Percentiles rank a stretch among this genome's conserved stretches.
These are phyloP conservation scores for Hemiscyllium ocellatum DNA, from an alignment of 2,113 vertebrate species.

Conservation along the genomic window DNA sequence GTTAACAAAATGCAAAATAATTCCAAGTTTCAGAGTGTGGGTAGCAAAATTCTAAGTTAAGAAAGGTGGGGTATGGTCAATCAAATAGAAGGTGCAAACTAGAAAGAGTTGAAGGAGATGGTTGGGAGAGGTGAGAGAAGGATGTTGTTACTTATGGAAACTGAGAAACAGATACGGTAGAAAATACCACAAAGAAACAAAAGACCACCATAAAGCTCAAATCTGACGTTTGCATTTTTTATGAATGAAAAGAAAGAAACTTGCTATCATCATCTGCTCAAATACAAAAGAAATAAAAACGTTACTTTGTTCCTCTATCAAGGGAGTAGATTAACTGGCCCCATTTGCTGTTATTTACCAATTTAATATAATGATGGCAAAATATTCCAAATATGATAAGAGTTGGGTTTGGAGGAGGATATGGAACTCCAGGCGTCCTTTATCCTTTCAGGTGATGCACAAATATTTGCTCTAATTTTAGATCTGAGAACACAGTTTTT, in stretches of 20 bases:
- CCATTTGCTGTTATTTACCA: not conserved
- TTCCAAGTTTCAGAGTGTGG: not conserved
- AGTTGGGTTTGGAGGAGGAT: not conserved
- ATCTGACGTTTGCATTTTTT: conserved; percentile 41
- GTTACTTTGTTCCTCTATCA: not conserved
- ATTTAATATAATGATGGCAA: not conserved
- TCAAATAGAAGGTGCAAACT: not conserved
- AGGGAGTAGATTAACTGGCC: not conserved
- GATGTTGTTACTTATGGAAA: conserved; percentile 25
- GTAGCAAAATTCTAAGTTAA: not conserved
- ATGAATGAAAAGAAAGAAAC: conserved; percentile 18
- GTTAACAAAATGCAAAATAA: not conserved
- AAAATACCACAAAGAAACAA: conserved; percentile 41
- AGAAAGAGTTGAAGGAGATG: no score
- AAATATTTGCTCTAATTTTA: not conserved
- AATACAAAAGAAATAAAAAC: not conserved
- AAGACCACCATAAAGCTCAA: conserved; percentile 41
- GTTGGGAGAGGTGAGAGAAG: not conserved
- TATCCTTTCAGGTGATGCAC: not conserved
- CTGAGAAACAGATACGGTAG: conserved; percentile 43
- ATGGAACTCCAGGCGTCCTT: not conserved
- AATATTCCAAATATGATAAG: not conserved
- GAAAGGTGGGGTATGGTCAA: not conserved
- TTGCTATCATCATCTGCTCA: not conserved
- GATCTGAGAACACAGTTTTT: not conserved